A percentile compares a stretch with the other conserved stretches of the same genome.
These are phyloP conservation scores for Stylophora pistillata DNA, from an alignment of 64 coral and sea anemone genomes.

Conservation along the genomic window DNA sequence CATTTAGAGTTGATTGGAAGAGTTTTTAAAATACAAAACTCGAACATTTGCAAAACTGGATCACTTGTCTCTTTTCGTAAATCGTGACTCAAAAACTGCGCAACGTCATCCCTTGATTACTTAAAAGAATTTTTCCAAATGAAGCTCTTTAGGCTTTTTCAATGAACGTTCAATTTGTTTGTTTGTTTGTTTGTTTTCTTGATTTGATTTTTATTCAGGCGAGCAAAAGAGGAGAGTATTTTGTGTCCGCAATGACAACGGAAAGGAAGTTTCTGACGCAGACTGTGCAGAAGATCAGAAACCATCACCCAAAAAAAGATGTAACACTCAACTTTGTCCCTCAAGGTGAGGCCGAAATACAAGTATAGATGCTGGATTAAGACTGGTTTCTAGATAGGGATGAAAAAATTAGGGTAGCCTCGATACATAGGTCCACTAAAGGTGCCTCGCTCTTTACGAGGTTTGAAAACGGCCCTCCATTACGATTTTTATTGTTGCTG, in stretches of 20 bases:
- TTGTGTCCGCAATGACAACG: constrained; percentile 40
- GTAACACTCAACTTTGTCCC: constrained; percentile 49
- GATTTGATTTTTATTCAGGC: constrained; percentile 13
- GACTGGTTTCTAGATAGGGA: neutral
- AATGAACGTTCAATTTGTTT: too few relatives aligned
- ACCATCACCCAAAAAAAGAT: constrained; percentile 22
- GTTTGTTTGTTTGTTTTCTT: neutral
- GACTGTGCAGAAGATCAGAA: constrained; percentile 26
- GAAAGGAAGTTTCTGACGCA: constrained; percentile 22
- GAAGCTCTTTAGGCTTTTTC: too few relatives aligned
- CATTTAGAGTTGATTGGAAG: too few relatives aligned
- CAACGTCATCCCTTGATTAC: too few relatives aligned
- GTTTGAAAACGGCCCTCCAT: too few relatives aligned
- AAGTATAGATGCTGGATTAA: neutral
- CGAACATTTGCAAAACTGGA: too few relatives aligned
- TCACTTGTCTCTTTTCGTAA: too few relatives aligned
- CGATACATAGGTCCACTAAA: neutral
- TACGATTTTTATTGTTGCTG: too few relatives aligned
- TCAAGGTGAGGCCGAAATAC: constrained; percentile 17
- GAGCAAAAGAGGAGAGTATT: constrained; percentile 28
- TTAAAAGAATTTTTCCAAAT: too few relatives aligned
- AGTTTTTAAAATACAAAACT: too few relatives aligned
- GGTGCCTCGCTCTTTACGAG: too few relatives aligned
- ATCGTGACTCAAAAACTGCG: too few relatives aligned
- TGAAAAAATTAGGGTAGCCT: neutral